Conservation (phyloP, 2,888 invertebrate genomes). For the Lacanobia oleracea region DNA sequence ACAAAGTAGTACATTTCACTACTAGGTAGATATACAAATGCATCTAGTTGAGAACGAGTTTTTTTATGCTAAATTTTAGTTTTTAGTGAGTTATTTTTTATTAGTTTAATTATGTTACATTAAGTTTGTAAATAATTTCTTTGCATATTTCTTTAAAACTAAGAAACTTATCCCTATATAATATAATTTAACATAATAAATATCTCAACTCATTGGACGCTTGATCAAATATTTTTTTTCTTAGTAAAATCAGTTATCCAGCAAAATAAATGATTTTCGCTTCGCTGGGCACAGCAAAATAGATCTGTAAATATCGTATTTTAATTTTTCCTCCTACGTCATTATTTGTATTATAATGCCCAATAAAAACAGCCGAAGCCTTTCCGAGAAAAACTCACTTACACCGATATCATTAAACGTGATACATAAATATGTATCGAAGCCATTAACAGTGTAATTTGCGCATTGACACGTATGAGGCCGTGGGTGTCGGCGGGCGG, state of each 20-base stretch:
- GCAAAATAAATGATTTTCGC: background rate
- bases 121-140: no score
- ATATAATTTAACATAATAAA: no score
- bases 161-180: no score
- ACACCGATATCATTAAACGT: conserved; percentile 14
- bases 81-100: no score
- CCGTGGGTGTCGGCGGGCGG: conserved; percentile 5
- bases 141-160: no score
- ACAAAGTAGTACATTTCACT: no score
- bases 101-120: no score
- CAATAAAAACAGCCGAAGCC: background rate
- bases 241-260: background rate
- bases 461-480: conserved; percentile 21
- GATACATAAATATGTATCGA: conserved; percentile 16
- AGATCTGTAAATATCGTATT: background rate
- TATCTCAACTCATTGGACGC: no score
- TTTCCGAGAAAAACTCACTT: background rate
- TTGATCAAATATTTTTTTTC: no score
- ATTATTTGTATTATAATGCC: background rate
- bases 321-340: background rate
- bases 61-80: no score
- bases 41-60: no score
- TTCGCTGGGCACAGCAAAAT: background rate
- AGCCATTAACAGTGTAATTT: conserved; percentile 22
- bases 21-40: no score